Percentiles rank a stretch among this genome's conserved stretches.
phyloP scores from a whole-genome alignment of 2,113 vertebrate species.

The Eupsittula cactorum region DNA sequence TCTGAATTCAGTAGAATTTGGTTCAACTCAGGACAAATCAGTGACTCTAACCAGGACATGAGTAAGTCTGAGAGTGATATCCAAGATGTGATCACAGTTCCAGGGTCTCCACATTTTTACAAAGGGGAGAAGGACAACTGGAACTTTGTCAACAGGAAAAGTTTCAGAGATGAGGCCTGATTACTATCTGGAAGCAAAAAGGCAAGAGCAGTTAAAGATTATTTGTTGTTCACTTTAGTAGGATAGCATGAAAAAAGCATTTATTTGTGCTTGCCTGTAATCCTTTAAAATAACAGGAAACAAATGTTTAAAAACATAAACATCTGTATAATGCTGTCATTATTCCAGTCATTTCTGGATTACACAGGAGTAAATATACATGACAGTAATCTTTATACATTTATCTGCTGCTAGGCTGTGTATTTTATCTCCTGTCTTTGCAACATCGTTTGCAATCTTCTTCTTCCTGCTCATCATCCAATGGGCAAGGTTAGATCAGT shows the following conservation, averaged over 20 bases:
- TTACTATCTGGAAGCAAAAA: not conserved
- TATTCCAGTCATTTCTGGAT: slow-evolving; percentile 15
- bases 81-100: not conserved
- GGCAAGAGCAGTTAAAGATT: not conserved
- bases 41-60: not conserved
- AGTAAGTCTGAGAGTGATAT: not conserved
- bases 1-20: not conserved
- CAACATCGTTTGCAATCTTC: not conserved
- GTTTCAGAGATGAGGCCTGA: not conserved
- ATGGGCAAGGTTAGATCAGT: not conserved
- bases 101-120: not conserved
- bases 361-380: not conserved
- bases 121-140: not conserved
- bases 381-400: not conserved
- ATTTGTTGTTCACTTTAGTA: not conserved
- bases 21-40: not conserved
- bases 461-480: not conserved
- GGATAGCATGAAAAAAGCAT: not conserved
- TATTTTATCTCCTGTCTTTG: slow-evolving; percentile 9
- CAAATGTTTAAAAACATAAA: not conserved
- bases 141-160: not conserved
- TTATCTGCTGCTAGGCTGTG: not conserved
- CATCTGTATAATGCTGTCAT: not conserved
- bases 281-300: not conserved
- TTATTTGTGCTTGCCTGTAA: not conserved